These are phyloP conservation scores for Chrysodeixis includens DNA, from an alignment of 2,888 invertebrate genomes.

Conservation along the genomic window DNA sequence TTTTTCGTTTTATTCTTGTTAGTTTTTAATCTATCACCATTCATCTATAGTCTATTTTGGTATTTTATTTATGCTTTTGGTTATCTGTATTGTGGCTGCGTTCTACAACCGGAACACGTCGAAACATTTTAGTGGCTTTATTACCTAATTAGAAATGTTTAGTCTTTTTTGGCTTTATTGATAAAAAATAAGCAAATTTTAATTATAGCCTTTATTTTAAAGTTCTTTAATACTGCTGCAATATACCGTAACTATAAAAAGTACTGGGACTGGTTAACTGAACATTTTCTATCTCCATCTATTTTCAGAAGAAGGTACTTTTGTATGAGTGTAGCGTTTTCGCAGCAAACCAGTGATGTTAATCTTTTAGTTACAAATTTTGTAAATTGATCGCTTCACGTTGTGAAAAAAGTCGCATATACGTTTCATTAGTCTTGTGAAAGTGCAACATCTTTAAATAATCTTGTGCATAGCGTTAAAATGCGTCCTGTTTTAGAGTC, in stretches of 20 bases:
- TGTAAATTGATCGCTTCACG: conserved; percentile 87
- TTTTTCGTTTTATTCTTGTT: neutral
- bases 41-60: conserved; percentile 4
- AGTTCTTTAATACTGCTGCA: neutral
- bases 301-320: conserved; percentile 93
- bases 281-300: conserved; percentile 91
- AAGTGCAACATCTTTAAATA: conserved; percentile 86
- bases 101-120: conserved; percentile 60
- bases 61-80: conserved; percentile 6
- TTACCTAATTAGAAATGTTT: conserved; percentile 9
- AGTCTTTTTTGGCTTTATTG: neutral
- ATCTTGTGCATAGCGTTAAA: conserved; percentile 87
- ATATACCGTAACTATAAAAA: conserved; percentile 56
- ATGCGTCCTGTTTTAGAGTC: conserved; percentile 88
- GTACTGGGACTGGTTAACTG: conserved; percentile 76
- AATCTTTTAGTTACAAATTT: conserved; percentile 90
- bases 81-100: conserved; percentile 50
- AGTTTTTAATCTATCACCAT: conserved; percentile 18
- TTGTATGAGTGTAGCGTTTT: conserved; percentile 89
- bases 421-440: conserved; percentile 83
- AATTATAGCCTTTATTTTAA: neutral
- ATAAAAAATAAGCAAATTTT: conserved; percentile 4
- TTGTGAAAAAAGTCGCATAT: conserved; percentile 80
- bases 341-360: conserved; percentile 91
- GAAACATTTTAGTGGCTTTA: conserved; percentile 36